phyloP scores from a whole-genome alignment of 2,113 vertebrate species.

The Alligator mississippiensis region DNA sequence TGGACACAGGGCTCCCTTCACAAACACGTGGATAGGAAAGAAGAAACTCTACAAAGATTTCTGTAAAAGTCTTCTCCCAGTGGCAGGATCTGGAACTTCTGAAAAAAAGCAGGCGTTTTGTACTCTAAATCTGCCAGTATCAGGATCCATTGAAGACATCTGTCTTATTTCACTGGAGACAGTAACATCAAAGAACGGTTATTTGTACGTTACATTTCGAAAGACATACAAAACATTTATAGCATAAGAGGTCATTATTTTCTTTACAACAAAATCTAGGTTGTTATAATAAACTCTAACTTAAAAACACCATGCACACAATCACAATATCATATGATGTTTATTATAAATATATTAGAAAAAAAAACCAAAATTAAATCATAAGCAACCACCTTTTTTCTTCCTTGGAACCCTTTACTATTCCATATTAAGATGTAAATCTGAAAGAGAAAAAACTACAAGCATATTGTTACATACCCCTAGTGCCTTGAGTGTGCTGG shows the following conservation, averaged over 20 bases:
- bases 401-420: not conserved
- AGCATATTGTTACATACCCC: not conserved
- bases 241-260: constrained; percentile 1
- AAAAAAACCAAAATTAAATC: not conserved
- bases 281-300: not conserved
- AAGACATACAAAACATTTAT: not conserved
- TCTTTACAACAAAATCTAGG: constrained; percentile 15
- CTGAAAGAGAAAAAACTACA: not conserved
- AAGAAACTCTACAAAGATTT: not conserved
- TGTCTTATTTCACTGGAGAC: not conserved
- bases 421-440: not conserved
- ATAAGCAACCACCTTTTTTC: not conserved
- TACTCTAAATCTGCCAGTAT: not conserved
- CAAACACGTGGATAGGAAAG: not conserved
- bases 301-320: not conserved
- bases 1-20: not conserved
- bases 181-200: not conserved
- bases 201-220: not conserved
- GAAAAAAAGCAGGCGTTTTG: not conserved
- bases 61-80: not conserved
- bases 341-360: not conserved
- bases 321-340: not conserved
- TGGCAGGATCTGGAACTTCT: not conserved
- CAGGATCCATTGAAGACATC: not conserved
- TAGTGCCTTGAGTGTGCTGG: not conserved